A percentile compares a stretch with the other conserved stretches of the same genome.
Evolutionary conservation across 35 echinoderm and acorn worm species (phyloP).

Genomic region (Anneissia japonica): DNA sequence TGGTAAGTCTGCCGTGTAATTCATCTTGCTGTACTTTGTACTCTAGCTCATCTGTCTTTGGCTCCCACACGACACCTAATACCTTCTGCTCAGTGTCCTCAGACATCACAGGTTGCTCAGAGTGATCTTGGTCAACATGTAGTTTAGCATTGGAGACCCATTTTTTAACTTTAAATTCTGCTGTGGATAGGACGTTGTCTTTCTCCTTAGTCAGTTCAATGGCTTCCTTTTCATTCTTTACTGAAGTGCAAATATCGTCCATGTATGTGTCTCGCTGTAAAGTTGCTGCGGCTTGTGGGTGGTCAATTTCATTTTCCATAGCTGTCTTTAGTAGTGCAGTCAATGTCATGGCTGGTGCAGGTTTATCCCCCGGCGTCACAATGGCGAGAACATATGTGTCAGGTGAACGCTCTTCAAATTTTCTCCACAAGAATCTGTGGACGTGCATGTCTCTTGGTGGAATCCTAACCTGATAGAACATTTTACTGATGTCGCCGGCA

Average conservation of each 20-base stretch:
- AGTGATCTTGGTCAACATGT: background rate
- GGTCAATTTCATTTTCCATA: too few species aligned
- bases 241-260: background rate
- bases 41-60: constrained; percentile 19
- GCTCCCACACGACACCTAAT: constrained; percentile 43
- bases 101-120: background rate
- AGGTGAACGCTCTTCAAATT: too few species aligned
- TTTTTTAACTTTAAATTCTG: constrained; percentile 23
- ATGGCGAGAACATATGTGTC: too few species aligned
- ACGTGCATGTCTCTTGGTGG: too few species aligned
- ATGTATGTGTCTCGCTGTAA: background rate
- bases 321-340: too few species aligned
- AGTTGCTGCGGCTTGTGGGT: background rate
- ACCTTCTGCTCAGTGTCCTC: constrained; percentile 26
- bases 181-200: background rate
- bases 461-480: too few species aligned
- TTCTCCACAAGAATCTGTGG: too few species aligned
- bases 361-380: too few species aligned
- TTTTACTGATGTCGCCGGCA: too few species aligned
- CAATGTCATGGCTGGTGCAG: too few species aligned
- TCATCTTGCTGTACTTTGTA: constrained; percentile 11
- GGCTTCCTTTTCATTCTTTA: background rate
- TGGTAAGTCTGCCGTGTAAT: constrained; percentile 4
- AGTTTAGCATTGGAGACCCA: constrained; percentile 15
- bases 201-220: background rate